phyloP scores from a whole-genome alignment of 2,797 vertebrate genomes.

The Taeniopygia guttata region DNA sequence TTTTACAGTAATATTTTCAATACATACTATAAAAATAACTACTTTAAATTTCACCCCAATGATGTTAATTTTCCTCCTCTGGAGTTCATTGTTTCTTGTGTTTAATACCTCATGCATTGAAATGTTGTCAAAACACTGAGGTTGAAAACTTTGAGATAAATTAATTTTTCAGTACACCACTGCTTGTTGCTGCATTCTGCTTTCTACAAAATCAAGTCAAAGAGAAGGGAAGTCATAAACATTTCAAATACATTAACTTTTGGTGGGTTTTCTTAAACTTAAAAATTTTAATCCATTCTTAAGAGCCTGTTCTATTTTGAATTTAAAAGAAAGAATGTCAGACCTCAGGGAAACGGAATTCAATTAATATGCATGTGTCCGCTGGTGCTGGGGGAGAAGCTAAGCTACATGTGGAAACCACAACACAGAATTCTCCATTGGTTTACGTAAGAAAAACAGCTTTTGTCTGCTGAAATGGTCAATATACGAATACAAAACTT shows the following conservation, averaged over 20 bases:
- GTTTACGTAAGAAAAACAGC: neutral
- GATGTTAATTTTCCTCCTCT: neutral
- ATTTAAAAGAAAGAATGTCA: neutral
- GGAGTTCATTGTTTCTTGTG: neutral
- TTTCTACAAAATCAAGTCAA: neutral
- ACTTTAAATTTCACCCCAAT: neutral
- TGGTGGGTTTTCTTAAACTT: rapidly evolving
- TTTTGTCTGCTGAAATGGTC: neutral
- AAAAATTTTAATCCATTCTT: neutral
- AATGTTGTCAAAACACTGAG: neutral
- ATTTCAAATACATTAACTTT: neutral
- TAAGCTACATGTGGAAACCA: slow-evolving; percentile 19
- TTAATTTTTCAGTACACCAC: neutral
- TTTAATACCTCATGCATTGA: neutral
- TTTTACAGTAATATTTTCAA: neutral
- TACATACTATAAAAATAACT: neutral
- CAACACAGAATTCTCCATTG: neutral
- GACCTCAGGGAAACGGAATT: slow-evolving; percentile 22
- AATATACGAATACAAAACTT: neutral
- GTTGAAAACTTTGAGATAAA: neutral
- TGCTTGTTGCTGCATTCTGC: neutral
- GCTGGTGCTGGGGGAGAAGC: neutral
- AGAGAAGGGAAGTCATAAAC: neutral
- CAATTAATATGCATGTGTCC: slow-evolving; percentile 24
- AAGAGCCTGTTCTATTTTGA: neutral